Base-by-base conservation (phyloP, 2,797 vertebrate genomes). In the Peromyscus attwateri region DNA sequence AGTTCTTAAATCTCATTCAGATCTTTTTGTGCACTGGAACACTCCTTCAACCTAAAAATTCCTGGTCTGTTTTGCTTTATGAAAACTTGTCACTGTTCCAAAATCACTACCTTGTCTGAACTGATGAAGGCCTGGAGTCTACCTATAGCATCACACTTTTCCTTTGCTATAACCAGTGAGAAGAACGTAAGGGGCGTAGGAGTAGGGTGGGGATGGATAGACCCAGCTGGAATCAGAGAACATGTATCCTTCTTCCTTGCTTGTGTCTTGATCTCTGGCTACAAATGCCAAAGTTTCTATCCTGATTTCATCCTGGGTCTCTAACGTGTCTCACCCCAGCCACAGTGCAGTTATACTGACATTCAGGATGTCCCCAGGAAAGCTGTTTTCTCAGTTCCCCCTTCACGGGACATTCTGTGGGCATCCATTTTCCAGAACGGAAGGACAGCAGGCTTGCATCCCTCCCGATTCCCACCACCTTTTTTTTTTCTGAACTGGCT, bases 11-110 rank as follows among this genome's bases (percentile, higher is more conserved):
- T 95, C 49, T 93, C 37, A 52, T 27, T 19, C 19, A n/a, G 64
- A 49, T 60, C 62, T 96, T 81, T 66, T 90, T 62, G 49, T 75
- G 60, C 64, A 55, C 27, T 60, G 23, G 40, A 80, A 68, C 70
- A 94, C 55, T 75, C 62, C 79, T 81, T 95, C 21, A 0, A 70
- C 75, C 85, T 76, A 52, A 94, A 93, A 52, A 91, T 87, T 71
- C 25, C 68, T 88, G 49, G 21, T 93, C 55, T 92, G 37, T 68
- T 93, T 97, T 92, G 40, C 60, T 95, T 90, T 80, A 95, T 66
- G 95, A 84, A 93, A 83, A 87, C 60, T 37, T 82, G 83, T 96
- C 81, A 64, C 49, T 95, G 87, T 71, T 88, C 71, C 62, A 57
- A 89, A 94, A 95, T 77, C 80, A 55, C 95, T 73, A 64, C 55